Conservation (phyloP, 2,797 vertebrate genomes). For the Dendrocincla tyrannina region DNA sequence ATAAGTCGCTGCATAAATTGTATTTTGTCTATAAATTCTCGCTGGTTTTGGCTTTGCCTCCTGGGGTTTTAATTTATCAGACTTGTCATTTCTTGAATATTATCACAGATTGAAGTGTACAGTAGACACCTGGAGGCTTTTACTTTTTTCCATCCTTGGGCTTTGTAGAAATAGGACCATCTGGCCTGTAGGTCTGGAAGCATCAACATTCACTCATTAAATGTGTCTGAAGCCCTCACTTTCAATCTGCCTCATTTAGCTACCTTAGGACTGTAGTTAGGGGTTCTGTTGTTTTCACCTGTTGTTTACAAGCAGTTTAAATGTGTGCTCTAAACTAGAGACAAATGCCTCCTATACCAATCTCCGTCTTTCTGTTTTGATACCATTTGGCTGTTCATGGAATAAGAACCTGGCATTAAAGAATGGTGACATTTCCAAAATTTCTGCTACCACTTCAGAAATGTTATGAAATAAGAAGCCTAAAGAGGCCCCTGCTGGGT, state of each 20-base stretch:
- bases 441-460: neutral
- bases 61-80: conserved; percentile 43
- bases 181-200: conserved; percentile 65
- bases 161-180: conserved; percentile 53
- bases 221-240: conserved; percentile 29
- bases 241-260: conserved; percentile 58
- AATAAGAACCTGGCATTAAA: neutral
- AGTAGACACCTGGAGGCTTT: conserved; percentile 61
- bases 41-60: conserved; percentile 24
- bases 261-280: neutral
- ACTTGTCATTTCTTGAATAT: conserved; percentile 53
- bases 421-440: neutral
- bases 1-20: conserved; percentile 22
- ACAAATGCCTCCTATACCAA: neutral
- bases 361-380: neutral
- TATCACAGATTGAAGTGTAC: conserved; percentile 59
- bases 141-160: conserved; percentile 42
- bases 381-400: neutral
- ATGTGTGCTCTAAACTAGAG: neutral
- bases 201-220: conserved; percentile 67
- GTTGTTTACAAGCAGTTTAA: conserved; percentile 22
- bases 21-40: conserved; percentile 10
- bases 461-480: neutral
- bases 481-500: neutral
- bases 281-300: neutral